phyloP scores from a whole-genome alignment of 2,797 vertebrate genomes.

The Hemitrygon akajei region DNA sequence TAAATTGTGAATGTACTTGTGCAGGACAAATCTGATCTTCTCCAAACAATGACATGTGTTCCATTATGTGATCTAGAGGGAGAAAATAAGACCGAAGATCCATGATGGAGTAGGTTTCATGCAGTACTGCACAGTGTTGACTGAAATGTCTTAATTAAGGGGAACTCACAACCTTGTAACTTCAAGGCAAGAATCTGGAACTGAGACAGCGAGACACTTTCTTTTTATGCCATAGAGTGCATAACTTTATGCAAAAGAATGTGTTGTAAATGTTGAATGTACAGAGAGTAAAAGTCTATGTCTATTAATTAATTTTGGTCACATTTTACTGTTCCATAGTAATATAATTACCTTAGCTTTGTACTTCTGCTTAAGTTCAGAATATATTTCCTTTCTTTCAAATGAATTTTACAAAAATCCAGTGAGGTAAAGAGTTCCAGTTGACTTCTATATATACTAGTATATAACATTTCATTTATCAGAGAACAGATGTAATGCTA shows the following conservation, averaged over 20 bases:
- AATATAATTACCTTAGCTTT: too few species aligned
- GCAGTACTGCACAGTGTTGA: background rate
- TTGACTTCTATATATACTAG: background rate
- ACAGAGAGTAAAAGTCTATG: background rate
- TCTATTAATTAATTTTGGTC: background rate
- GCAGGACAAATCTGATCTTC: background rate
- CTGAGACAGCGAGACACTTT: too few species aligned
- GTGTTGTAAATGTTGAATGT: background rate
- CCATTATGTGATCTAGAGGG: background rate
- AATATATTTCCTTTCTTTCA: background rate
- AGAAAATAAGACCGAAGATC: background rate
- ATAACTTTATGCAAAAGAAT: background rate
- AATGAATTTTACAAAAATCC: background rate
- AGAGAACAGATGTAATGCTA: background rate
- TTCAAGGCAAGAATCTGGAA: background rate
- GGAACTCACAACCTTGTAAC: background rate
- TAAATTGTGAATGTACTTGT: background rate
- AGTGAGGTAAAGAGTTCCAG: background rate
- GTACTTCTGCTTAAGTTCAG: too few species aligned
- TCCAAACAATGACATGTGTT: background rate
- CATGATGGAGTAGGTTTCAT: background rate
- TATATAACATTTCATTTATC: background rate
- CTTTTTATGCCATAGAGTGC: background rate
- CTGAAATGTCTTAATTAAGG: background rate
- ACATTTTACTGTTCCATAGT: background rate